Evolutionary conservation across 1,140 invertebrate genomes (phyloP), one percentile per base, ranked within the genome.

Genomic region (Tribolium madens): DNA sequence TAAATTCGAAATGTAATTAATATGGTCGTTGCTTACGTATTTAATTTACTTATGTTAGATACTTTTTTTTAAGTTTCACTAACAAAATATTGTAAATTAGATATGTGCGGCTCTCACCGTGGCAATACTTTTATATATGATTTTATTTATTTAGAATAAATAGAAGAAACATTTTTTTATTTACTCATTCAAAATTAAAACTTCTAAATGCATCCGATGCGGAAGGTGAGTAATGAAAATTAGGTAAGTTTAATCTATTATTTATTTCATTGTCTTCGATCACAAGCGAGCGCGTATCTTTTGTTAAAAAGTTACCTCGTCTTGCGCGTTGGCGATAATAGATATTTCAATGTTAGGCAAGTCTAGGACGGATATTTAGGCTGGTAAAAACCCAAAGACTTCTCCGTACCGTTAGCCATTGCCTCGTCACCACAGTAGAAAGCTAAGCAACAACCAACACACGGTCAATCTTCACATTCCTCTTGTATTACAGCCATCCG

Each of bases 101-200:
- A 64, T 64, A 64, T 36, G 18, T 71, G 26, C 33, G 42, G 18
- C 50, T 26, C 0, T 72, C 50, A 52, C 10, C n/a, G 70, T 72
- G 46, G 70, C 70, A 72, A 72, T 72, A 72, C 21, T 72, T 72
- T 72, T 72, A 72, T 72, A 72, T 72, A 42, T 42, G 26, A 72
- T 72, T 72, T 71, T 72, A 72, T 72, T 72, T 72, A 72, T 72
- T 72, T 72, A 31, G 70, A 72, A 72, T 72, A 71, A 72, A 72
- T 46, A 50, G 70, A 50, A 26, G 3, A 42, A 64, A 31, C 14
- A 33, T 64, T 64, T 64, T n/a, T 18, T 57, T 21, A 57, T 57
- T 57, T 57, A 3, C 14, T 57, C 18, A 57, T 57, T 57, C 15
- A 57, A 21, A 57, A 21, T 0, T 18, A 21, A 57, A 3, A 10